Evolutionary conservation across 2,113 vertebrate species (phyloP).

Genomic region (Apeltes quadracus): DNA sequence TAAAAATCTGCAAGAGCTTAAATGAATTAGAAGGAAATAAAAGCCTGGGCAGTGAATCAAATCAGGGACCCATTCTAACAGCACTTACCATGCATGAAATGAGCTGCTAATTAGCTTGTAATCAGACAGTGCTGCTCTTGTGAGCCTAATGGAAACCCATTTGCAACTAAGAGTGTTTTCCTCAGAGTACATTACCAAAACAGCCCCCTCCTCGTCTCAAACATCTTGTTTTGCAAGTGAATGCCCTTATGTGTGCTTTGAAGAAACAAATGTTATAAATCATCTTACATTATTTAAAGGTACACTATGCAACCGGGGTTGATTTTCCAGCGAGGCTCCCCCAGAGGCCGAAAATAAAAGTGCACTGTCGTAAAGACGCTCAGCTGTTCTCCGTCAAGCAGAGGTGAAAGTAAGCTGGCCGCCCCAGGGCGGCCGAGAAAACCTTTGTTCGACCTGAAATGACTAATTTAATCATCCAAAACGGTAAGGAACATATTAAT

Average conservation of each 20-base stretch:
- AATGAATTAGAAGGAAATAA: constrained; percentile 70
- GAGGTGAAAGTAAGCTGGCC: too few species aligned
- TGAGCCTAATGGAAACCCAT: constrained; percentile 77
- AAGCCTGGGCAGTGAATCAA: constrained; percentile 74
- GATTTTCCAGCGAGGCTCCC: too few species aligned
- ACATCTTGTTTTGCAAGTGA: constrained; percentile 61
- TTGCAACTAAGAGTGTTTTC: constrained; percentile 75
- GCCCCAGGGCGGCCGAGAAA: too few species aligned
- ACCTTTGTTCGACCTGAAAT: too few species aligned
- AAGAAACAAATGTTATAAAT: constrained; percentile 51
- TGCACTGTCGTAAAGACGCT: too few species aligned
- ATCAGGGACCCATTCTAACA: constrained; percentile 67
- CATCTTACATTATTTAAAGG: too few species aligned
- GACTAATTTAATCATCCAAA: too few species aligned
- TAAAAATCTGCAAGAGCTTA: constrained; percentile 59
- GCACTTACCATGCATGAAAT: constrained; percentile 79
- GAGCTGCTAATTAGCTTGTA: constrained; percentile 80
- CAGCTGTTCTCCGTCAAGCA: too few species aligned
- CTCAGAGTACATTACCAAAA: constrained; percentile 69
- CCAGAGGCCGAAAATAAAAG: too few species aligned
- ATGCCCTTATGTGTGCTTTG: constrained; percentile 43
- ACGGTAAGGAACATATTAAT: too few species aligned
- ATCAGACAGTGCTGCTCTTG: constrained; percentile 79
- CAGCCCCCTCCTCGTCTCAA: constrained; percentile 61
- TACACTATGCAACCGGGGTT: too few species aligned